Conservation (phyloP, 2,888 invertebrate species). For the Agrochola lychnidis region DNA sequence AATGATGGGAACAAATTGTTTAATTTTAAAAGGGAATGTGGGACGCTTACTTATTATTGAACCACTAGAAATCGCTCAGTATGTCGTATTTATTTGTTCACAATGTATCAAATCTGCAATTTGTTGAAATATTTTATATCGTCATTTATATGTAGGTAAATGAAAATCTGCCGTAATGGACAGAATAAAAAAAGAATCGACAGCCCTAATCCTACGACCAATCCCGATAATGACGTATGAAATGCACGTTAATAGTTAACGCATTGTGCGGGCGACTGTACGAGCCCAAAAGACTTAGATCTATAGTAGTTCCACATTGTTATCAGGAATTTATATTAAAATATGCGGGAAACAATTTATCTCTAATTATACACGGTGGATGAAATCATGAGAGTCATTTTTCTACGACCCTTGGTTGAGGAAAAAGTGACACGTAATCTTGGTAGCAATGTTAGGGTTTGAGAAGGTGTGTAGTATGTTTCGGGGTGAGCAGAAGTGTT, state of each 20-base stretch:
- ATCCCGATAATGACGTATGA: slow-evolving; percentile 68
- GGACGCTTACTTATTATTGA: too few species aligned
- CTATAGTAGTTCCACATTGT: slow-evolving; percentile 34
- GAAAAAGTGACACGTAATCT: slow-evolving; percentile 50
- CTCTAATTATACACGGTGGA: slow-evolving; percentile 64
- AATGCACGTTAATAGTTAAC: slow-evolving; percentile 69
- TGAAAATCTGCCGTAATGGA: too few species aligned
- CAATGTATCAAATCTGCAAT: too few species aligned
- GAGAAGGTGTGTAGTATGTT: not conserved
- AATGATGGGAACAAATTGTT: not conserved
- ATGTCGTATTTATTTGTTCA: too few species aligned
- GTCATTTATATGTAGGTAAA: too few species aligned
- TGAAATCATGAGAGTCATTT: slow-evolving; percentile 57
- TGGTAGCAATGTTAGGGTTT: slow-evolving; percentile 15
- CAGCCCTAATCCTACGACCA: slow-evolving; percentile 58
- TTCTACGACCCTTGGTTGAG: slow-evolving; percentile 45
- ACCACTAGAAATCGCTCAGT: too few species aligned
- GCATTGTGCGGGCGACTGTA: slow-evolving; percentile 64
- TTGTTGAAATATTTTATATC: too few species aligned
- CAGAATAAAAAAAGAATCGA: not conserved
- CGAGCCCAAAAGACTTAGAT: slow-evolving; percentile 43
- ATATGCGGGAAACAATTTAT: slow-evolving; percentile 66
- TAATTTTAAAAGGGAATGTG: too few species aligned
- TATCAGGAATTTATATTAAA: slow-evolving; percentile 64
- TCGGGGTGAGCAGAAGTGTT: not conserved